These are phyloP conservation scores for Ailurus styani DNA, from an alignment of 2,113 vertebrate genomes.

Conservation along the genomic window DNA sequence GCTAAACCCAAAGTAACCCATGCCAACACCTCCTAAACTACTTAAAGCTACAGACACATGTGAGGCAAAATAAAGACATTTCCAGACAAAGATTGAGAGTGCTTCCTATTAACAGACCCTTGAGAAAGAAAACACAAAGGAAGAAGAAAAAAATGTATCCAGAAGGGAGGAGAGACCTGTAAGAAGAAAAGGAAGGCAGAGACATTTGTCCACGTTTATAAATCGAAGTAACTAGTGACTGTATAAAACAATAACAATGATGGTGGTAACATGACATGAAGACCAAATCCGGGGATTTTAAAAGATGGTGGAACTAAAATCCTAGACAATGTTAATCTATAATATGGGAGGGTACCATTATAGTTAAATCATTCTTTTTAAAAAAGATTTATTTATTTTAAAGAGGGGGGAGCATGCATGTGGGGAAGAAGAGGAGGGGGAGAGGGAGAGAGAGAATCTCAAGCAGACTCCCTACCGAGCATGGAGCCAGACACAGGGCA, in stretches of 20 bases:
- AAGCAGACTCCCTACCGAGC: neutral
- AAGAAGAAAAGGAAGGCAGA: neutral
- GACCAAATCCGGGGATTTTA: neutral
- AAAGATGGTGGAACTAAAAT: neutral
- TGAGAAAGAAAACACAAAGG: neutral
- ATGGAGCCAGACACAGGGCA: neutral
- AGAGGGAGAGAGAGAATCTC: neutral
- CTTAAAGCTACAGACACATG: neutral
- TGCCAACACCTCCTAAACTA: neutral
- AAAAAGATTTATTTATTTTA: neutral
- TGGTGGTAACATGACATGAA: neutral
- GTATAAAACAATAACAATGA: neutral
- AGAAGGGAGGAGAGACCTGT: neutral
- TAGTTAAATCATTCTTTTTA: neutral
- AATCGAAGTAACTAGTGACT: neutral
- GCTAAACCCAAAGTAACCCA: neutral
- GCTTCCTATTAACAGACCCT: neutral
- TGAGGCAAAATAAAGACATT: neutral
- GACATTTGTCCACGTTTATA: neutral
- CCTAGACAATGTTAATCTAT: neutral
- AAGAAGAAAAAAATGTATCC: neutral
- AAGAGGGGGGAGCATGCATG: neutral
- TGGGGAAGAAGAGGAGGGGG: neutral
- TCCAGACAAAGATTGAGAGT: neutral
- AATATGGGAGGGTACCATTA: neutral